Base-by-base conservation (phyloP, 2,888 invertebrate species). In the Brachyptera putata region DNA sequence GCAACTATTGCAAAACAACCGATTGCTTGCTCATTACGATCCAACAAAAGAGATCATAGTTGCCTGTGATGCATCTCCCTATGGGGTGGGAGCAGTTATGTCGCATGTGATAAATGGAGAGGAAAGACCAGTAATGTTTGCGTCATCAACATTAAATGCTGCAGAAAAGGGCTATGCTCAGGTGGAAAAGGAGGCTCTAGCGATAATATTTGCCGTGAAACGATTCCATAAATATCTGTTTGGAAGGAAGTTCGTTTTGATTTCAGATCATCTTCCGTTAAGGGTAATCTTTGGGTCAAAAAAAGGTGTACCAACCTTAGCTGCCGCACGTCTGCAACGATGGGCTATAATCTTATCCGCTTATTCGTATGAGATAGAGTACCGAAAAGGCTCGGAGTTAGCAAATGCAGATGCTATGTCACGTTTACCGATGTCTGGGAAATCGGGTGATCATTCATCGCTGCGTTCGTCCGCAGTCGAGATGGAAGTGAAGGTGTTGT, bases 201-300 rank as follows among this genome's bases (percentile, higher is more conserved):
- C 24, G 1, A 61, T 60, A n/a, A 39, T 61, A 14, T 61, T 61
- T 55, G 58, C 14, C 4, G 53, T 61, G 2, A 55, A 39, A 14
- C 63, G 50, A 16, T 67, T 68, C 25, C 63, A 68, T 61, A 62
- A 68, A 50, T 68, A 64, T 57, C 30, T 69, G 16, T 67, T 66
- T 57, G 69, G 67, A 0, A 57, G 62, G 16, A 56, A 64, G 34
- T 68, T 63, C 46, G 55, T 36, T 4, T 49, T 67, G 26, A 61
- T 65, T 36, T 67, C 66, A 3, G 66, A 67, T 57, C 58, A 66
- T 34, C 57, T 62, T 34, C 64, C 66, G 5, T 56, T 68, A 22
- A 55, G 57, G 3, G 39, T 50, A n/a, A 66, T 69, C 56, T 62
- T 69, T 13, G 66, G 64, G 7, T 55, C 60, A 9, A 64, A 67